Evolutionary conservation across 2,888 invertebrate species (phyloP).

Genomic region (Clistopyga incitator): DNA sequence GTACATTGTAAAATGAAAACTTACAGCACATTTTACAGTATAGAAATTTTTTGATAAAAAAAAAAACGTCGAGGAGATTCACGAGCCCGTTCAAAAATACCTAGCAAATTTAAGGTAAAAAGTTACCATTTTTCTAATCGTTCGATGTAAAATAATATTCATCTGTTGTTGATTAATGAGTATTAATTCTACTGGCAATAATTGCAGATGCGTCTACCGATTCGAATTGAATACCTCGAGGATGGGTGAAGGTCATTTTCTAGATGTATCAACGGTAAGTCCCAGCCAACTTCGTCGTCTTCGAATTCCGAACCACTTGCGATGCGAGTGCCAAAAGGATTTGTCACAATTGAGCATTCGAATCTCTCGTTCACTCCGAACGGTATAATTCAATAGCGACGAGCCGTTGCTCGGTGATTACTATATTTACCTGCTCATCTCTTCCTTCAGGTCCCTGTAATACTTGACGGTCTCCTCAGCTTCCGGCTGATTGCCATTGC

Average conservation of each 20-base stretch:
- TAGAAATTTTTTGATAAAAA: no score
- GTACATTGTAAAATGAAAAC: no score
- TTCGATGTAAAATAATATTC: background rate
- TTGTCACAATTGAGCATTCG: constrained; percentile 79
- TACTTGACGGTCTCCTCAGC: constrained; percentile 81
- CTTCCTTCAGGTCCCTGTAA: constrained; percentile 82
- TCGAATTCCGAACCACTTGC: constrained; percentile 85
- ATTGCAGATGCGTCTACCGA: constrained; percentile 13
- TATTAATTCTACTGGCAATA: constrained; percentile 32
- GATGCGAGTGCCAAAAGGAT: constrained; percentile 83
- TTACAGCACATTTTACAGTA: no score
- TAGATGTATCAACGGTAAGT: constrained; percentile 85
- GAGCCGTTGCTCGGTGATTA: background rate
- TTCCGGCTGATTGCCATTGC: constrained; percentile 79
- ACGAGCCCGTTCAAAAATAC: background rate
- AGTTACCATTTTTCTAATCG: background rate
- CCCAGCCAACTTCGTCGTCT: constrained; percentile 87
- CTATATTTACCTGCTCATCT: constrained; percentile 84
- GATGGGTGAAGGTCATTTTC: constrained; percentile 84
- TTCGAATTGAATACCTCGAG: constrained; percentile 77
- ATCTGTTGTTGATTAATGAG: background rate
- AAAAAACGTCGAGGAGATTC: no score
- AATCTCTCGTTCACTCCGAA: constrained; percentile 70
- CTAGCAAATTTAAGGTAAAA: background rate
- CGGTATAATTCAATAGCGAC: background rate